Evolutionary conservation across 30 jellyfish, hydroid and myxozoan genomes (phyloP).

Genomic region (Pseudorhiza aurosa): DNA sequence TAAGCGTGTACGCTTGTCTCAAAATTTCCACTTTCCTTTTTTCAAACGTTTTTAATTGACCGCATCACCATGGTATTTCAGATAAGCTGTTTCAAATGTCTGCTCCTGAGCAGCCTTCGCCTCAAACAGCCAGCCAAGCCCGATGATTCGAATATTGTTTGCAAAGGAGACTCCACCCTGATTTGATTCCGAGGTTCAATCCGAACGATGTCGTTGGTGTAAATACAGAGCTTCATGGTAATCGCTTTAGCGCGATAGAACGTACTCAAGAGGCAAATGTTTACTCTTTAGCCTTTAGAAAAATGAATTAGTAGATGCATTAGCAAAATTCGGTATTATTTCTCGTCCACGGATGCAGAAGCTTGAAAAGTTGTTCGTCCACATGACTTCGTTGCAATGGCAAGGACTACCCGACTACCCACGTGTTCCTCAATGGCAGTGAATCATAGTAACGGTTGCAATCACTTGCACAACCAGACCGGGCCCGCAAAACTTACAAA

Average conservation of each 20-base stretch:
- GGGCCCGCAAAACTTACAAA: too few species aligned
- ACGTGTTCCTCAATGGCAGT: too few species aligned
- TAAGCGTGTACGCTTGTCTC: too few species aligned
- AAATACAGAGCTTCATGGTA: background rate
- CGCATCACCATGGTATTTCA: background rate
- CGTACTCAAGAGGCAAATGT: background rate
- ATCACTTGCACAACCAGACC: background rate
- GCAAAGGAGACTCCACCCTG: background rate
- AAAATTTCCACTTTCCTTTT: too few species aligned
- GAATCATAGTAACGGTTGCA: too few species aligned
- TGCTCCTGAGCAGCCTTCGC: constrained; percentile 37
- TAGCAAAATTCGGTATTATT: background rate
- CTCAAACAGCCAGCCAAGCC: constrained; percentile 32
- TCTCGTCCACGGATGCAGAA: background rate
- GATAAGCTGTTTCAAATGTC: constrained; percentile 83
- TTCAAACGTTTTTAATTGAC: background rate
- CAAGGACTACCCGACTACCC: too few species aligned
- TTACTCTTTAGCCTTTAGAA: background rate
- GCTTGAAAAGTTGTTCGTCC: too few species aligned
- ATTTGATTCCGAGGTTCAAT: too few species aligned
- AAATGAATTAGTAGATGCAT: background rate
- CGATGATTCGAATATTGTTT: constrained; percentile 9
- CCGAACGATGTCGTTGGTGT: background rate
- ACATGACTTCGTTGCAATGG: too few species aligned
- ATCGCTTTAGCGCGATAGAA: background rate